phyloP scores from a whole-genome alignment of 2,797 vertebrate species.

The Carcharodon carcharias region DNA sequence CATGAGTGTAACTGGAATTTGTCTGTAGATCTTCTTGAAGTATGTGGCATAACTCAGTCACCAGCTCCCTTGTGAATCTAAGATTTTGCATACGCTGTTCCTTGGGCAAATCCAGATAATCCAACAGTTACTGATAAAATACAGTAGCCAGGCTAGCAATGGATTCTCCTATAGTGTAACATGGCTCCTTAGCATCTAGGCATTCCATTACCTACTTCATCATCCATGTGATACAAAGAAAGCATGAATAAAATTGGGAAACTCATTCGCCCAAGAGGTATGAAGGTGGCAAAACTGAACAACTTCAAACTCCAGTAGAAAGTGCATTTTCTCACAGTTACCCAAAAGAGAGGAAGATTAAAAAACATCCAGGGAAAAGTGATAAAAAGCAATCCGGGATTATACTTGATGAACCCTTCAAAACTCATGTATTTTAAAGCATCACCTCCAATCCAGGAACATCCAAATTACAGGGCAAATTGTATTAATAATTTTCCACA shows the following conservation, averaged over 20 bases:
- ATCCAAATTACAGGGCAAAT: not conserved
- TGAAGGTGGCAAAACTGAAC: not conserved
- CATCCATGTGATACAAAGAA: not conserved
- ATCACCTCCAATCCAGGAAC: not conserved
- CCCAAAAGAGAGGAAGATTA: not conserved
- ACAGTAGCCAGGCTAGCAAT: not conserved
- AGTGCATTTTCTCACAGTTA: not conserved
- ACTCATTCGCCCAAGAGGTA: not conserved
- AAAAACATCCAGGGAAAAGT: not conserved
- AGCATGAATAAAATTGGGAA: not conserved
- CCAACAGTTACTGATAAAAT: not conserved
- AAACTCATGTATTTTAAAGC: not conserved
- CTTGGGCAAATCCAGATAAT: not conserved
- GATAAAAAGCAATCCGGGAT: not conserved
- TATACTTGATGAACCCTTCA: too few species aligned
- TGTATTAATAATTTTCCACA: not conserved
- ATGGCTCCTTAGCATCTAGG: not conserved
- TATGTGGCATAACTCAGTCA: too few species aligned
- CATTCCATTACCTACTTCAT: not conserved
- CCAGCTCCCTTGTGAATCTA: too few species aligned
- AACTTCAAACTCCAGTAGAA: not conserved
- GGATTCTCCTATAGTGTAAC: not conserved
- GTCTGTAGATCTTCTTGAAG: too few species aligned
- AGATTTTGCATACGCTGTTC: not conserved
- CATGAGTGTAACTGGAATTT: too few species aligned